A percentile compares a stretch with the other conserved stretches of the same genome.
These are phyloP conservation scores for Scaptomyza flava DNA, from an alignment of 2,888 invertebrate species.

Conservation along the genomic window DNA sequence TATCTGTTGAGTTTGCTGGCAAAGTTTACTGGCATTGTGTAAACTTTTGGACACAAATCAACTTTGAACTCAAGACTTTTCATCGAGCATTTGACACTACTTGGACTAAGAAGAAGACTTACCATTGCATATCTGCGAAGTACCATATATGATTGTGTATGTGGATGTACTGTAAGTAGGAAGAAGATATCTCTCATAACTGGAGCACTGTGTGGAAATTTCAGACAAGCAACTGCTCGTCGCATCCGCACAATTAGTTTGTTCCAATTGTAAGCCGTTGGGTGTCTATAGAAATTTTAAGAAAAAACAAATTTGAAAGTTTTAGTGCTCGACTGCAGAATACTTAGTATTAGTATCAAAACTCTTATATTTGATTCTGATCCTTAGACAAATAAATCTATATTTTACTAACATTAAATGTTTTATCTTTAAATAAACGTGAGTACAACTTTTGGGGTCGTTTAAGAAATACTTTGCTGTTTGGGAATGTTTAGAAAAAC, in stretches of 20 bases:
- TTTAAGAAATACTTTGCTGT: no score
- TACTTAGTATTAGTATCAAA: not conserved
- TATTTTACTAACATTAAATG: no score
- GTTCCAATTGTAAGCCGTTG: slow-evolving; percentile 49
- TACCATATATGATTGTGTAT: not conserved
- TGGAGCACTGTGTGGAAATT: slow-evolving; percentile 54
- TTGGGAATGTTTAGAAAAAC: no score
- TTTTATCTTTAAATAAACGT: no score
- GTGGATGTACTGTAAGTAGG: not conserved
- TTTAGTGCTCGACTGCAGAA: not conserved
- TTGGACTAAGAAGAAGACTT: slow-evolving; percentile 13
- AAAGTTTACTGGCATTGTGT: slow-evolving; percentile 67
- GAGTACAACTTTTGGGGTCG: no score
- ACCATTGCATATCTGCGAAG: not conserved
- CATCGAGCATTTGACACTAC: slow-evolving; percentile 63
- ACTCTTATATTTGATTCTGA: not conserved
- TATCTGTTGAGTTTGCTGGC: slow-evolving; percentile 51
- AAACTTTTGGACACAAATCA: slow-evolving; percentile 62
- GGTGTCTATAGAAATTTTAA: slow-evolving; percentile 23
- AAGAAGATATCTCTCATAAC: slow-evolving; percentile 26
- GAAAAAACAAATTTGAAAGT: not conserved
- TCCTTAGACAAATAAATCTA: no score
- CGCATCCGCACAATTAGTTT: slow-evolving; percentile 79
- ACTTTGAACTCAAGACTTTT: slow-evolving; percentile 63
- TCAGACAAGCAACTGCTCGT: slow-evolving; percentile 43